These are phyloP conservation scores for Campylorhamphus procurvoides DNA, from an alignment of 2,113 vertebrate genomes.

Conservation along the genomic window DNA sequence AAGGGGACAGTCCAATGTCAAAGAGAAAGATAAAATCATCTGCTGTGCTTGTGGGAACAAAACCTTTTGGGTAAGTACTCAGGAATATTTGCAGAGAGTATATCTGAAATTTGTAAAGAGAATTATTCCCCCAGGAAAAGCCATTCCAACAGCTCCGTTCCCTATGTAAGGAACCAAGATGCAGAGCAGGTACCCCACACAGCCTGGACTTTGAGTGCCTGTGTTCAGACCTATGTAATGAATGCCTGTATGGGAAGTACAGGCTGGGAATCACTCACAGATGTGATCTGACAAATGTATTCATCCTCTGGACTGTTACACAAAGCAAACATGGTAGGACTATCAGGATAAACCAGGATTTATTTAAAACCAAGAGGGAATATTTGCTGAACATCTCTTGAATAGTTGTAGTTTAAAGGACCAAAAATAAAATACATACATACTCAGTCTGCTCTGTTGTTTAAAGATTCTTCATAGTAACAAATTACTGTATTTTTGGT, in stretches of 20 bases:
- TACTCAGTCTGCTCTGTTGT: background rate
- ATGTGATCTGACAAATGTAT: background rate
- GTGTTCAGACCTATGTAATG: background rate
- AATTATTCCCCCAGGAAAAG: background rate
- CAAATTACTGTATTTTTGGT: background rate
- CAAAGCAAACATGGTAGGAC: background rate
- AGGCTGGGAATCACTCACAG: background rate
- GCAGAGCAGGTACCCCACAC: background rate
- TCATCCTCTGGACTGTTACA: background rate
- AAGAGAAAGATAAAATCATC: background rate
- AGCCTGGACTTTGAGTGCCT: background rate
- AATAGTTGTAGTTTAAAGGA: background rate
- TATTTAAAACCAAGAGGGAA: constrained; percentile 3
- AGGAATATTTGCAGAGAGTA: background rate
- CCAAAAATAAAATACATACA: background rate
- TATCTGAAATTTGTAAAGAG: constrained; percentile 11
- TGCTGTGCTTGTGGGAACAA: background rate
- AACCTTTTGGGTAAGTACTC: background rate
- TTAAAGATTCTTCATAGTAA: background rate
- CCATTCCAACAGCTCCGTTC: background rate
- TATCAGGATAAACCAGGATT: background rate
- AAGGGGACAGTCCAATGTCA: background rate
- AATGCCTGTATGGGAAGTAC: background rate
- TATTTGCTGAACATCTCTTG: background rate
- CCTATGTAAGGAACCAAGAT: background rate